phyloP scores from a whole-genome alignment of 2,113 vertebrate genomes.

The Heterocephalus glaber region DNA sequence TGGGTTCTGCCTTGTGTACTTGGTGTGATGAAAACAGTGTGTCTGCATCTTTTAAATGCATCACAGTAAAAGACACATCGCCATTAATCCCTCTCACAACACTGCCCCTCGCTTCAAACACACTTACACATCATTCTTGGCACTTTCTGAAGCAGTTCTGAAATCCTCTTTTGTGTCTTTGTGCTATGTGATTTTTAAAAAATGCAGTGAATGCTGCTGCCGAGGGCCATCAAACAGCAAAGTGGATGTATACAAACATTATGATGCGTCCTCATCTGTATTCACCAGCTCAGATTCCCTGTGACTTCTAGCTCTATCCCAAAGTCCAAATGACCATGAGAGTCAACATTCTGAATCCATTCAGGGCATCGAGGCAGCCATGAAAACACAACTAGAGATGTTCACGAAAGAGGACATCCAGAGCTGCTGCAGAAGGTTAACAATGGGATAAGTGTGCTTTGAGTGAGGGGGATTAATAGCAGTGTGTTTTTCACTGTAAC shows the following conservation, averaged over 20 bases:
- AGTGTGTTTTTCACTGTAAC: background rate
- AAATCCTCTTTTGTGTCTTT: background rate
- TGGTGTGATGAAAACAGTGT: background rate
- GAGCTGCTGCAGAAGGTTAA: background rate
- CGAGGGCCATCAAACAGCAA: background rate
- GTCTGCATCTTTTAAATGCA: background rate
- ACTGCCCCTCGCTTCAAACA: background rate
- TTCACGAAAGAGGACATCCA: background rate
- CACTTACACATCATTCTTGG: background rate
- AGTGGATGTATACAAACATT: too few relatives aligned
- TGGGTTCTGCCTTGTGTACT: background rate
- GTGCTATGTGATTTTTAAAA: background rate
- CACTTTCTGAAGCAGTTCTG: background rate
- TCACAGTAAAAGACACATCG: background rate
- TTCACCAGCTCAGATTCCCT: background rate
- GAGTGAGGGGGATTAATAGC: background rate
- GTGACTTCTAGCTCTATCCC: background rate
- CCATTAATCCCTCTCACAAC: background rate
- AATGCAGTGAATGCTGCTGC: background rate
- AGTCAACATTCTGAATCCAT: background rate
- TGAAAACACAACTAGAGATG: background rate
- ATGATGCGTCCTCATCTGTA: rapidly evolving
- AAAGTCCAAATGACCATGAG: background rate
- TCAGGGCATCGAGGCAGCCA: background rate
- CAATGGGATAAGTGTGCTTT: background rate